Evolutionary conservation across 2,888 invertebrate species (phyloP).

Genomic region (Ectropis crepuscularia): DNA sequence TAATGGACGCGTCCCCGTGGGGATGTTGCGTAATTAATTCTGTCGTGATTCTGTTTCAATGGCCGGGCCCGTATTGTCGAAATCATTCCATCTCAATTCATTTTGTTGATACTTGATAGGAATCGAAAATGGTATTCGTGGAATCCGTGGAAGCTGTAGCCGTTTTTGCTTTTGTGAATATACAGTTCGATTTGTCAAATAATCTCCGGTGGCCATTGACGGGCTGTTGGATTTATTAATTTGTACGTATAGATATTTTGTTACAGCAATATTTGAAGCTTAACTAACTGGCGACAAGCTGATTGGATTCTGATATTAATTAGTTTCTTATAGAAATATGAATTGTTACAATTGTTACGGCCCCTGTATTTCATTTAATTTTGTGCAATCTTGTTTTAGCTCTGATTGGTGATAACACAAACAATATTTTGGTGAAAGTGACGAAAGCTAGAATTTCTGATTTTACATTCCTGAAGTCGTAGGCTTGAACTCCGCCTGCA

Average conservation of each 20-base stretch:
- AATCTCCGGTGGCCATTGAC: slow-evolving; percentile 15
- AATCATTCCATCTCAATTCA: slow-evolving; percentile 45
- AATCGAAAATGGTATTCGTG: slow-evolving; percentile 33
- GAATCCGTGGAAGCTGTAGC: slow-evolving; percentile 22
- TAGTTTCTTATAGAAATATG: not conserved
- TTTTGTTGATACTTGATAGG: slow-evolving; percentile 41
- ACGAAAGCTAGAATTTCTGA: too few species aligned
- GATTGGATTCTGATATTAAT: not conserved
- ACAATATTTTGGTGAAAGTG: too few species aligned
- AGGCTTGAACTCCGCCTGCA: too few species aligned
- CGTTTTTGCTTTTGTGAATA: slow-evolving; percentile 18
- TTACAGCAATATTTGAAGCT: not conserved
- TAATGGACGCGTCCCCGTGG: slow-evolving; percentile 49
- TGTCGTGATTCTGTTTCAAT: slow-evolving; percentile 50
- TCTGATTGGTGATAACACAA: too few species aligned
- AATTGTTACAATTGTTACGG: not conserved
- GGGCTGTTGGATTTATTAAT: slow-evolving; percentile 8
- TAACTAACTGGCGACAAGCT: not conserved
- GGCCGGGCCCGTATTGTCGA: slow-evolving; percentile 47
- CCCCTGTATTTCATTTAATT: not conserved
- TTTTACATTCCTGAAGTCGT: too few species aligned
- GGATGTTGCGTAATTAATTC: slow-evolving; percentile 56
- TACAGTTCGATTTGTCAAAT: slow-evolving; percentile 26
- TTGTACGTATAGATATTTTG: not conserved
- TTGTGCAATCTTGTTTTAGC: not conserved